Base-by-base conservation (phyloP, 2,113 vertebrate species). In the Ceyx cyanopectus region DNA sequence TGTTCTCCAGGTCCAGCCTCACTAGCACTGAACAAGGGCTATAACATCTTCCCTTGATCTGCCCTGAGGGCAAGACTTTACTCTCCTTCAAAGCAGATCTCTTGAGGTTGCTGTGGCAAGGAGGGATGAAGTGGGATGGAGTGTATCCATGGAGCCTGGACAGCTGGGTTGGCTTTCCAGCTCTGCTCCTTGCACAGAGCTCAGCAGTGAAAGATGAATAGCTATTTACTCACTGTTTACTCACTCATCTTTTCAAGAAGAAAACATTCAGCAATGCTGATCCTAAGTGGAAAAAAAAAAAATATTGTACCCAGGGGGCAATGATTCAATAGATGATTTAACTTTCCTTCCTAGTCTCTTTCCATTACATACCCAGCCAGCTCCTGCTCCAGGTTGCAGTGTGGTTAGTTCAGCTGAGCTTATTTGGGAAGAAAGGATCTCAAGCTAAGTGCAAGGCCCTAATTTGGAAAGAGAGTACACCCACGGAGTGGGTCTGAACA, bases 121-220 rank as follows among this genome's bases (percentile, higher is more conserved):
- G 41, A 73, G 15, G 8, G 45, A 22, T 65, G 45, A 56, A 58
- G 17, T 26, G 22, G 15, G 50, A 20, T 51, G 40, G 6, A 75
- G 61, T 40, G 46, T 24, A 56, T 2, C 13, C 23, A 8, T 1
- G 5, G 34, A 57, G 10, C 4, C 32, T 85, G 41, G 63, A 90
- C 48, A 23, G 3, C 26, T 69, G 26, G 5, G 3, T 5, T 83
- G 27, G n/a, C 12, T 61, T 80, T 85, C 67, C 32, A 77, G 29
- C 23, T 81, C 50, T 0, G 0, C 34, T 82, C 21, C 8, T 57
- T 60, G 9, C 3, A 1, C 3, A 11, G 77, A 66, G 46, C n/a
- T 46, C 29, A 66, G 24, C 23, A 74, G 21, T 21, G 54, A 74
- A 61, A 14, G 27, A 23, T 34, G 5, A 80, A 73, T 87, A 0